These are phyloP conservation scores for Acarapis woodi DNA, from an alignment of 1,140 invertebrate species.

Conservation along the genomic window DNA sequence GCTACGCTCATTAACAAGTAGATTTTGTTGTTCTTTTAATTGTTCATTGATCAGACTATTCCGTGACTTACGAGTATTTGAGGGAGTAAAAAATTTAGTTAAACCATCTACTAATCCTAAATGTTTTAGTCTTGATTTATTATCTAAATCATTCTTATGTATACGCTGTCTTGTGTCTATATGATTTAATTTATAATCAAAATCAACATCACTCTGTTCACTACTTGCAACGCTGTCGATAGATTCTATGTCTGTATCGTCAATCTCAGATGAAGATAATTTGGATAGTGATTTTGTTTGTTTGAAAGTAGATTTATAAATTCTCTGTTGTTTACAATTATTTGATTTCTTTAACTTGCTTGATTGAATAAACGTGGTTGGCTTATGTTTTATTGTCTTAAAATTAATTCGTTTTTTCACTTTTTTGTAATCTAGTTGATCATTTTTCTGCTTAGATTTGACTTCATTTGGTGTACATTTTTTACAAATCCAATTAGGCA, in stretches of 20 bases:
- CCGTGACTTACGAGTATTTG: conserved; percentile 16
- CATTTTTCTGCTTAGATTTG: background rate
- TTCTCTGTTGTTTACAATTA: too few species aligned
- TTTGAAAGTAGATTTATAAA: too few species aligned
- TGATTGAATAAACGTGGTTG: background rate
- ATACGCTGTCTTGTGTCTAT: too few species aligned
- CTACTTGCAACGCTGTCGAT: too few species aligned
- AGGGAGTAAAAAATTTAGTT: conserved; percentile 17
- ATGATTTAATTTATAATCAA: background rate
- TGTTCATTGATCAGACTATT: too few species aligned
- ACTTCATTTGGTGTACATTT: background rate
- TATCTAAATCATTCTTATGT: too few species aligned
- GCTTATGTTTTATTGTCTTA: background rate
- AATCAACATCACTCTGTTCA: background rate
- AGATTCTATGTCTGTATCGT: too few species aligned
- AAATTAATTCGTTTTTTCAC: background rate
- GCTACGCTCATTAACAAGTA: too few species aligned
- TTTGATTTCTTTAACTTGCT: too few species aligned
- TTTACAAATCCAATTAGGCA: background rate
- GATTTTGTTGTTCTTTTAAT: too few species aligned
- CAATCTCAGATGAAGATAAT: background rate
- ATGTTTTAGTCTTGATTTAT: conserved; percentile 1
- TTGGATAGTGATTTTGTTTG: background rate
- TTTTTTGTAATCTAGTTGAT: background rate
- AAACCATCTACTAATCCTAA: conserved; percentile 15